These are phyloP conservation scores for Ennomos erosarius DNA, from an alignment of 2,888 invertebrate genomes.

Conservation along the genomic window DNA sequence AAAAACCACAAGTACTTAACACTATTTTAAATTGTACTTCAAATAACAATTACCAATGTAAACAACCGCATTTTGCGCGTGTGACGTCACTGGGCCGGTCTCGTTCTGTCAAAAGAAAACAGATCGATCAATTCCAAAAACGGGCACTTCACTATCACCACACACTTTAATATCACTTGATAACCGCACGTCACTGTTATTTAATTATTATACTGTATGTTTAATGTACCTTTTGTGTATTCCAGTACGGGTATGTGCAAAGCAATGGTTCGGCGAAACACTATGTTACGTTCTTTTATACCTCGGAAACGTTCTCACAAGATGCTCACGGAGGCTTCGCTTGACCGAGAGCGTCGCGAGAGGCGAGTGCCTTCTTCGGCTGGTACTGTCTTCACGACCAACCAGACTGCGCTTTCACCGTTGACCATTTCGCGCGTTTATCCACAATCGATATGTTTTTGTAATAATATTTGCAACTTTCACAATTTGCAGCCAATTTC, in stretches of 20 bases:
- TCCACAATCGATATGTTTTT: slow-evolving; percentile 45
- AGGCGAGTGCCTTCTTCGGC: slow-evolving; percentile 33
- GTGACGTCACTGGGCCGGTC: slow-evolving; percentile 52
- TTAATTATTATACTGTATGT: too few species aligned
- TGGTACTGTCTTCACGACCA: slow-evolving; percentile 48
- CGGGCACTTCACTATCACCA: slow-evolving; percentile 48
- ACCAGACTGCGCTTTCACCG: slow-evolving; percentile 68
- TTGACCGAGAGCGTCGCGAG: slow-evolving; percentile 68
- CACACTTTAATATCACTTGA: slow-evolving; percentile 53
- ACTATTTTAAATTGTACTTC: slow-evolving; percentile 8
- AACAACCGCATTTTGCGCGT: slow-evolving; percentile 72
- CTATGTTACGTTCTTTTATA: slow-evolving; percentile 80
- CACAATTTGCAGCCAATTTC: slow-evolving; percentile 40
- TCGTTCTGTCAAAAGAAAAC: slow-evolving; percentile 79
- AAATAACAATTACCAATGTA: slow-evolving; percentile 65
- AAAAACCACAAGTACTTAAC: too few species aligned
- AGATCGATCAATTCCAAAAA: slow-evolving; percentile 47
- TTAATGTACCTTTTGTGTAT: slow-evolving; percentile 52
- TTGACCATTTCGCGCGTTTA: slow-evolving; percentile 33
- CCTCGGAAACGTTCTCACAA: slow-evolving; percentile 79
- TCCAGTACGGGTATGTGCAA: slow-evolving; percentile 61
- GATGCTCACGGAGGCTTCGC: slow-evolving; percentile 69
- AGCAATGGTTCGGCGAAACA: slow-evolving; percentile 77
- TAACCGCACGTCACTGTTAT: slow-evolving; percentile 31
- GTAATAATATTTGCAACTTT: slow-evolving; percentile 52